phyloP scores from a whole-genome alignment of 2,113 vertebrate genomes.

The Caloenas nicobarica region DNA sequence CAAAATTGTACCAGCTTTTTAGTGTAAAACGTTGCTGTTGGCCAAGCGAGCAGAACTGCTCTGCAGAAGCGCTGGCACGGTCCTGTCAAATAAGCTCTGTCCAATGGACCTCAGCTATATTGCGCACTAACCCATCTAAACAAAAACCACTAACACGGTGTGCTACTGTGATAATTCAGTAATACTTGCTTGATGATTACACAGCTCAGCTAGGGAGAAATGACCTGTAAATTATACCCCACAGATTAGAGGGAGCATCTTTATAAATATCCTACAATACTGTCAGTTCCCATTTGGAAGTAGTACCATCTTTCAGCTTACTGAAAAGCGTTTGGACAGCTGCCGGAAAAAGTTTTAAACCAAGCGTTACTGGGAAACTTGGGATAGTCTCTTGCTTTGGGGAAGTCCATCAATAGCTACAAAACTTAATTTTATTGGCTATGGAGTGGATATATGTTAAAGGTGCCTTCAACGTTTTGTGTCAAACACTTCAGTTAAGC shows the following conservation, averaged over 20 bases:
- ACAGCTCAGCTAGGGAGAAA: conserved; percentile 6
- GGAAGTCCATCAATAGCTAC: background rate
- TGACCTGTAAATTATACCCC: conserved; percentile 26
- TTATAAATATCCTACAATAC: background rate
- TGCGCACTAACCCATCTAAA: background rate
- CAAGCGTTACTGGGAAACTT: background rate
- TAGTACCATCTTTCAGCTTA: background rate
- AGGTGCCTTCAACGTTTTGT: background rate
- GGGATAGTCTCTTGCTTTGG: background rate
- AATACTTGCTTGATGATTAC: conserved; percentile 8
- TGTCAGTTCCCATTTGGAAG: conserved; percentile 16
- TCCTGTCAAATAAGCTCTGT: background rate
- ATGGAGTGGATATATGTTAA: background rate
- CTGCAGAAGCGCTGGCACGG: background rate
- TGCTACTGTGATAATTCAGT: conserved; percentile 25
- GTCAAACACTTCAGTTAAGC: background rate
- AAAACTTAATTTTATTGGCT: background rate
- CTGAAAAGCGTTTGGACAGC: background rate
- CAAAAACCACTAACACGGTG: background rate
- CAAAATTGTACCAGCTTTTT: background rate
- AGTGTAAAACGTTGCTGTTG: background rate
- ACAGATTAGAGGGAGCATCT: conserved; percentile 22
- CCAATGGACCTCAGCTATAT: background rate
- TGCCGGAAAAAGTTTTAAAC: background rate
- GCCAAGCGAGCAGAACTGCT: background rate